Conservation (phyloP, 1,140 invertebrate species). For the Hetaerina americana region DNA sequence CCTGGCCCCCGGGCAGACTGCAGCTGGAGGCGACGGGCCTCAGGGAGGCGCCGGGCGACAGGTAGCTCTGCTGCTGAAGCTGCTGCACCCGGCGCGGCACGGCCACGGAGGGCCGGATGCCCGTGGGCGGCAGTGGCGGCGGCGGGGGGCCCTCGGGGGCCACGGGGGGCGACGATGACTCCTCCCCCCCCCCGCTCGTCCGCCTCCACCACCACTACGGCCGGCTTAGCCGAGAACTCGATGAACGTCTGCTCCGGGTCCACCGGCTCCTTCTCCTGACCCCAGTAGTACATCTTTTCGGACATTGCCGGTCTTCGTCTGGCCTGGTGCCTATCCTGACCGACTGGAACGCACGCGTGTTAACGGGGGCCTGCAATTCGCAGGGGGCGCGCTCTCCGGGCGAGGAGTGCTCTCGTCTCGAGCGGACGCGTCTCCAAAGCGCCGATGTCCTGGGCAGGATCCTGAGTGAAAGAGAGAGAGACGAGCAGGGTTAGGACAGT, state of each 20-base stretch:
- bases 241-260: slow-evolving; percentile 30
- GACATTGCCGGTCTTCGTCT: neutral
- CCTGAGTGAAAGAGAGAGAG: too few relatives aligned
- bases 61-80: neutral
- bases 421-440: too few relatives aligned
- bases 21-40: slow-evolving; percentile 22
- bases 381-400: too few relatives aligned
- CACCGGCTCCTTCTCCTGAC: slow-evolving; percentile 25
- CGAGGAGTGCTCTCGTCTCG: too few relatives aligned
- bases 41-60: slow-evolving; percentile 24
- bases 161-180: too few relatives aligned
- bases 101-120: neutral
- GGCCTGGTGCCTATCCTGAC: neutral
- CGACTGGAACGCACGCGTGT: too few relatives aligned
- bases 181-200: neutral
- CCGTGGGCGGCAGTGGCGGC: slow-evolving; percentile 20
- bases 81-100: neutral
- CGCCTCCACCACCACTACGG: slow-evolving; percentile 8
- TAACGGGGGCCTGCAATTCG: too few relatives aligned
- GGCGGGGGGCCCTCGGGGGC: slow-evolving; percentile 26
- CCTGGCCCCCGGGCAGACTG: neutral
- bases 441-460: too few relatives aligned
- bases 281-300: slow-evolving; percentile 27
- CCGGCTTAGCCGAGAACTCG: slow-evolving; percentile 28
- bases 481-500: too few relatives aligned